Conservation (phyloP, 2,113 vertebrate species). For the Ptilorrhoa leucosticta region DNA sequence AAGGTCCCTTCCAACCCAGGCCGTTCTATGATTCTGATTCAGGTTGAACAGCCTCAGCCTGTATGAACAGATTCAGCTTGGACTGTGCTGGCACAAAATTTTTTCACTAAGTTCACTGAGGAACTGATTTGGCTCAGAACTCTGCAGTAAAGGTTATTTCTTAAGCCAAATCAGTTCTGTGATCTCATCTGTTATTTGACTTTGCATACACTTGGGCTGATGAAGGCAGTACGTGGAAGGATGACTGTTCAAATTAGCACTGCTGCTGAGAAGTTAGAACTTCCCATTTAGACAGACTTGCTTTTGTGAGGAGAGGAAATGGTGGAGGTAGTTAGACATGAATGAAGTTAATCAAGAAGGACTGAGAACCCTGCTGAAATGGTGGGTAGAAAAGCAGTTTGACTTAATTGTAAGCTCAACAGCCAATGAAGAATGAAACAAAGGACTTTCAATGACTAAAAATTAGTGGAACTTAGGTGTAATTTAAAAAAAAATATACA, state of each 20-base stretch:
- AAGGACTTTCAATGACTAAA: not conserved
- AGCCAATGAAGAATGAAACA: not conserved
- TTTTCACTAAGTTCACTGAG: too few relatives aligned
- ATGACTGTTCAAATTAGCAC: not conserved
- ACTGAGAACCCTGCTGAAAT: not conserved
- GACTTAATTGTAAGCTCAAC: not conserved
- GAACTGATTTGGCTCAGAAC: not conserved
- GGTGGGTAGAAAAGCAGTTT: not conserved
- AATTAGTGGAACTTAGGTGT: not conserved
- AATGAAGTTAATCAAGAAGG: not conserved
- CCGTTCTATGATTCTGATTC: not conserved
- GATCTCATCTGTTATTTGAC: not conserved
- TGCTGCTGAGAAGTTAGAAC: not conserved
- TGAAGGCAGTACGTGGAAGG: rapidly evolving
- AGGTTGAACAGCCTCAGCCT: not conserved
- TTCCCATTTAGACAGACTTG: not conserved
- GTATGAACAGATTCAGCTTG: not conserved
- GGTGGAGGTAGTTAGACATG: not conserved
- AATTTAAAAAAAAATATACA: not conserved
- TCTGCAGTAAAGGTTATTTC: not conserved
- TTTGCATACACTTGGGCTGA: not conserved
- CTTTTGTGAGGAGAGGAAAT: not conserved
- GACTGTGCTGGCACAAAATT: not conserved
- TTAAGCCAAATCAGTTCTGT: not conserved
- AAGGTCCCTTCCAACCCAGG: not conserved